Conservation (phyloP, 2,113 vertebrate species). For the Zootoca vivipara region DNA sequence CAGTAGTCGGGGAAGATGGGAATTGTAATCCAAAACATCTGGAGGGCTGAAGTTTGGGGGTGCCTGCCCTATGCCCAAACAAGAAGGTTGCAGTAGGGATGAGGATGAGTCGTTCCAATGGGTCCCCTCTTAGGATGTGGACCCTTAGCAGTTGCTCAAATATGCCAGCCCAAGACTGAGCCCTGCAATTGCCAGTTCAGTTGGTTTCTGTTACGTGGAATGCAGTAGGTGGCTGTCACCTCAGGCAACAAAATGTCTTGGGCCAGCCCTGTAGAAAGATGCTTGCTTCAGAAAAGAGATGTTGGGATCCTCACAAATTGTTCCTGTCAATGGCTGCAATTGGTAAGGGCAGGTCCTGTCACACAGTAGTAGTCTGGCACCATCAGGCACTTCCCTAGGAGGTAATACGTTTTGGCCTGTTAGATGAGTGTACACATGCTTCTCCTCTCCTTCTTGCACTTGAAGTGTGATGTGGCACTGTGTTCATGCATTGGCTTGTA, state of each 20-base stretch:
- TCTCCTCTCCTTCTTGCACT: background rate
- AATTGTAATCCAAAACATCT: too few species aligned
- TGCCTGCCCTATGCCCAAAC: too few species aligned
- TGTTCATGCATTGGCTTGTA: background rate
- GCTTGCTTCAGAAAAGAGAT: background rate
- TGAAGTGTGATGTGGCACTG: background rate
- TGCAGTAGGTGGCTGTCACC: background rate
- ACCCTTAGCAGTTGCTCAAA: too few species aligned
- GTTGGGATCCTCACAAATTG: background rate
- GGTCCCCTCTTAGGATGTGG: too few species aligned
- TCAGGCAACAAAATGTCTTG: background rate
- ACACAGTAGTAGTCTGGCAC: background rate
- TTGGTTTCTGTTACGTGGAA: background rate
- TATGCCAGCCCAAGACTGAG: too few species aligned
- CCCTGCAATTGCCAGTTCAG: background rate
- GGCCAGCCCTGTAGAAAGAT: background rate
- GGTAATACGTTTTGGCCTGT: background rate
- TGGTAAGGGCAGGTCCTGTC: background rate
- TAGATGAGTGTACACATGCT: background rate
- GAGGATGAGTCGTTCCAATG: too few species aligned
- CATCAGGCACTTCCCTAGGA: background rate
- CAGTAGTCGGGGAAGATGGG: too few species aligned
- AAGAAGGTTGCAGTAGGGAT: too few species aligned
- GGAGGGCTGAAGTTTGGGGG: too few species aligned
- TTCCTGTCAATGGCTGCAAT: background rate